A percentile compares a stretch with the other conserved stretches of the same genome.
These are phyloP conservation scores for Drosophila picticornis DNA, from an alignment of 2,888 invertebrate genomes.

Conservation along the genomic window DNA sequence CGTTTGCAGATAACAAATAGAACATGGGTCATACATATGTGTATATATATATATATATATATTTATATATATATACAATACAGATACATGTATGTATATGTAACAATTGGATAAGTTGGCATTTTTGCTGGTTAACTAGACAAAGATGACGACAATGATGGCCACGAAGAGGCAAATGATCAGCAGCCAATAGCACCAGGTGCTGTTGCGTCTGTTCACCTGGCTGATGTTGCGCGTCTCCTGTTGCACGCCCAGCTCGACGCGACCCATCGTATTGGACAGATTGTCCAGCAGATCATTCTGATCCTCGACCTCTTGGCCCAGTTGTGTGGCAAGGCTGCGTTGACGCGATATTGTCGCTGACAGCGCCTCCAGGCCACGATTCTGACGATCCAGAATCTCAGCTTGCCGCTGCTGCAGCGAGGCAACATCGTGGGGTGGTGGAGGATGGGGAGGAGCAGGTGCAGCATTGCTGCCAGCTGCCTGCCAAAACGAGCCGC, in stretches of 20 bases:
- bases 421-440: constrained; percentile 84
- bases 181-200: constrained; percentile 91
- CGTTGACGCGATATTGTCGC: constrained; percentile 91
- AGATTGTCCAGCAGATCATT: constrained; percentile 92
- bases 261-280: constrained; percentile 89
- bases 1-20: not conserved
- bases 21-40: not conserved
- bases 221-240: constrained; percentile 89
- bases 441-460: constrained; percentile 85
- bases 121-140: constrained; percentile 31
- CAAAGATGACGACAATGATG: constrained; percentile 87
- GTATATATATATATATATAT: not conserved
- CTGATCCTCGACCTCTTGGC: constrained; percentile 91
- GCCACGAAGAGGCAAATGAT: constrained; percentile 89
- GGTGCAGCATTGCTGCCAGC: constrained; percentile 1
- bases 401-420: constrained; percentile 87
- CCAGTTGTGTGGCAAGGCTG: constrained; percentile 90
- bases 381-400: constrained; percentile 90
- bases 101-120: constrained; percentile 16
- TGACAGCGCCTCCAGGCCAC: constrained; percentile 90
- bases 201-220: constrained; percentile 89
- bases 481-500: constrained; percentile 53
- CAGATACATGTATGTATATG: not conserved
- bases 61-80: not conserved
- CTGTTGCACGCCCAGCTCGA: constrained; percentile 88